These are phyloP conservation scores for sheep (Ovis aries) DNA, from an alignment of 2,113 vertebrate genomes.

Conservation along the genomic window ARS-UI_Ramb_v3.0 NC_056059.1:76158001-76158500, in stretches of 20 bases:
- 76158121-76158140: neutral
- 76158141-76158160: neutral
- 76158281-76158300: neutral
- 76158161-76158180: neutral
- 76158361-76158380: neutral
- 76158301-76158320: neutral
- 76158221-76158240: neutral
- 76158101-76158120: neutral
- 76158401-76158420: neutral
- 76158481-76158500: too few relatives aligned
- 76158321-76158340: neutral
- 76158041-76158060: neutral
- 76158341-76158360: neutral
- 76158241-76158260: accelerated
- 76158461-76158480: neutral
- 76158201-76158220: neutral
- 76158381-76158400: neutral
- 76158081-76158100: neutral
- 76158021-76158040: neutral
- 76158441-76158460: neutral
- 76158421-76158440: neutral
- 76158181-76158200: accelerated
- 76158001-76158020: neutral
- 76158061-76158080: neutral
- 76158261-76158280: neutral